Conservation (phyloP, 2,797 vertebrate genomes). For the Microctenopoma steveboyesi region DNA sequence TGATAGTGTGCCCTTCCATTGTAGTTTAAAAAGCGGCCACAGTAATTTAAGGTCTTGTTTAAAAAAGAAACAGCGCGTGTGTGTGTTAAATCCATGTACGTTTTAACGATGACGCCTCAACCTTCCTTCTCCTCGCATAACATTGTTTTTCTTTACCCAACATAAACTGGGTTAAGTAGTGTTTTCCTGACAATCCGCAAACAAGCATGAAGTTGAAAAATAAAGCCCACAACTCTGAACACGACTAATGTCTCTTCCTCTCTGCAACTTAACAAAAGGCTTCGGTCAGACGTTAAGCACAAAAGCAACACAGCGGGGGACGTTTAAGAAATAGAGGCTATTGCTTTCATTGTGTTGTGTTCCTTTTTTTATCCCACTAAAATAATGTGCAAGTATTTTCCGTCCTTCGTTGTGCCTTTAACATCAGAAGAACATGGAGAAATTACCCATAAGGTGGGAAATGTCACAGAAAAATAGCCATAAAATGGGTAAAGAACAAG, state of each 20-base stretch:
- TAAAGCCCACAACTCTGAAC: slow-evolving; percentile 13
- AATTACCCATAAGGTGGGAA: slow-evolving; percentile 33
- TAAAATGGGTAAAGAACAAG: slow-evolving; percentile 13
- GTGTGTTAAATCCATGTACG: slow-evolving; percentile 35
- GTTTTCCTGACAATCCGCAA: slow-evolving; percentile 22
- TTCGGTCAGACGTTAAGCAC: slow-evolving; percentile 18
- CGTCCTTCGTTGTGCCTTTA: slow-evolving; percentile 58
- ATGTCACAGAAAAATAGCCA: slow-evolving; percentile 28
- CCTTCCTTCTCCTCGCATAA: background rate
- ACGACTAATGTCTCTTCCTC: slow-evolving; percentile 36
- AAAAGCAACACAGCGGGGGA: slow-evolving; percentile 19
- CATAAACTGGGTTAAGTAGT: slow-evolving; percentile 23
- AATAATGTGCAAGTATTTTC: slow-evolving; percentile 63
- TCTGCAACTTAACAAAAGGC: slow-evolving; percentile 34
- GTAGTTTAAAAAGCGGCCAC: slow-evolving; percentile 25
- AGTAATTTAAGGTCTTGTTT: slow-evolving; percentile 27
- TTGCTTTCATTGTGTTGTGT: slow-evolving; percentile 50
- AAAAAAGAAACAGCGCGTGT: slow-evolving; percentile 18
- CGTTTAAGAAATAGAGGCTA: slow-evolving; percentile 31
- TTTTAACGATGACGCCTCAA: background rate
- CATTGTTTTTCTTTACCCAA: background rate
- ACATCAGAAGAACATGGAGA: slow-evolving; percentile 9
- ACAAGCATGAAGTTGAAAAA: slow-evolving; percentile 1
- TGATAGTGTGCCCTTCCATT: slow-evolving; percentile 11
- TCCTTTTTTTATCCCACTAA: slow-evolving; percentile 25